Conservation (phyloP, 1,140 invertebrate genomes). For the Caenorhabditis latens region DNA sequence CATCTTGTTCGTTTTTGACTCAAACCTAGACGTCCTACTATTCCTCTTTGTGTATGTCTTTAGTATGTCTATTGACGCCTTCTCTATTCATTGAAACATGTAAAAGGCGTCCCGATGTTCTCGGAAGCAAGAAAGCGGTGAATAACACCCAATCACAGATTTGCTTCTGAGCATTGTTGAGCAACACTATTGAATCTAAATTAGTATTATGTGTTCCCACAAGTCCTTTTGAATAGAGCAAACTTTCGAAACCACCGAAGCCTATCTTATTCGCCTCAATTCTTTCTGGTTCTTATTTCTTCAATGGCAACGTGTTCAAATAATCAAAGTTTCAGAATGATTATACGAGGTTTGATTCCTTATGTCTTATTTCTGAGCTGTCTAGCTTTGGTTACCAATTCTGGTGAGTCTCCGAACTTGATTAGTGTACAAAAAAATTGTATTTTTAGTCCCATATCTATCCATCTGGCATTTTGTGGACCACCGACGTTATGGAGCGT, state of each 20-base stretch:
- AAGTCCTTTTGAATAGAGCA: too few species aligned
- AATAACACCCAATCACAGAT: constrained; percentile 44
- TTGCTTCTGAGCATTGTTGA: not conserved
- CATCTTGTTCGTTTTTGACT: constrained; percentile 36
- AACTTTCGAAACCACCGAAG: not conserved
- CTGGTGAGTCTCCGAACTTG: not conserved
- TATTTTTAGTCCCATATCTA: not conserved
- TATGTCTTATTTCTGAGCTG: not conserved
- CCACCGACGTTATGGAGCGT: constrained; percentile 12
- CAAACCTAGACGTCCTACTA: not conserved
- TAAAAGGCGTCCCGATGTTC: constrained; percentile 11
- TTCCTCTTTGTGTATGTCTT: not conserved
- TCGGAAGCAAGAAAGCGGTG: constrained; percentile 35
- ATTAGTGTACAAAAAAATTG: not conserved
- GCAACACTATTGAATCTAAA: too few species aligned
- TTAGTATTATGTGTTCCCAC: too few species aligned
- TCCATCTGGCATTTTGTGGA: constrained; percentile 29
- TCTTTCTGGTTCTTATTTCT: not conserved
- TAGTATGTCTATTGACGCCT: not conserved
- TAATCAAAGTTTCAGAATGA: not conserved
- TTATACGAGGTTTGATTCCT: not conserved
- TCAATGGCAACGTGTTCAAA: not conserved
- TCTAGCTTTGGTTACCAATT: not conserved
- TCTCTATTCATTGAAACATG: constrained; percentile 6
- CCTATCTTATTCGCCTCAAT: not conserved